Percentiles rank a stretch among this genome's conserved stretches.
phyloP scores from a whole-genome alignment of 1,140 invertebrate genomes.

The Sarcophaga peregrina region DNA sequence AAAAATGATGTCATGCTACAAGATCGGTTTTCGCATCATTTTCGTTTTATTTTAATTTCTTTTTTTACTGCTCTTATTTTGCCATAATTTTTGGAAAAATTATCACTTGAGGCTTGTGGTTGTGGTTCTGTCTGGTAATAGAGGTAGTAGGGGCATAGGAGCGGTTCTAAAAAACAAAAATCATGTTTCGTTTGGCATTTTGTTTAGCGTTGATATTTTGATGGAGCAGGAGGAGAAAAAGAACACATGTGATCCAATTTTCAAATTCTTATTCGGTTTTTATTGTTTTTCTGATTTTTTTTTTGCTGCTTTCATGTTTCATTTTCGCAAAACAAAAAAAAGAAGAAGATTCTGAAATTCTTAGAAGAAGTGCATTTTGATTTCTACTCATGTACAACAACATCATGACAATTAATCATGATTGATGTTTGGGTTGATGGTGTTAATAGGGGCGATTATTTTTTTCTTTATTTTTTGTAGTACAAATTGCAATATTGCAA shows the following conservation, averaged over 20 bases:
- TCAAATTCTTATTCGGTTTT: background rate
- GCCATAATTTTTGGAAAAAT: background rate
- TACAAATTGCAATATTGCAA: background rate
- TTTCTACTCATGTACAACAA: background rate
- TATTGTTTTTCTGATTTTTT: background rate
- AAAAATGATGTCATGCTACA: slow-evolving; percentile 22
- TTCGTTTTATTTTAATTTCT: too few relatives aligned
- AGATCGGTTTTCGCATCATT: background rate
- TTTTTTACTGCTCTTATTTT: background rate
- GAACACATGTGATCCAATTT: slow-evolving; percentile 13
- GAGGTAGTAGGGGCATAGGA: too few relatives aligned
- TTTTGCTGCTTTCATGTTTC: background rate
- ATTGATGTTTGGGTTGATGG: slow-evolving; percentile 24
- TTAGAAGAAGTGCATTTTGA: slow-evolving; percentile 10
- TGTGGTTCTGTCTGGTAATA: background rate
- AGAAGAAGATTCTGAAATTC: background rate
- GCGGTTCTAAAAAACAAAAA: too few relatives aligned
- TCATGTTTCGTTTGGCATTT: too few relatives aligned
- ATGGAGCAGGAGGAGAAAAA: background rate
- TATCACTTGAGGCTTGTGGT: background rate
- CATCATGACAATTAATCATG: slow-evolving; percentile 5
- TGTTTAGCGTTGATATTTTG: too few relatives aligned
- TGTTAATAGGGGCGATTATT: background rate
- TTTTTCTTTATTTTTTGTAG: too few relatives aligned
- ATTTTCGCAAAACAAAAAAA: background rate